Base-by-base conservation (phyloP, 2,797 vertebrate genomes). In the Calcarius lapponicus region DNA sequence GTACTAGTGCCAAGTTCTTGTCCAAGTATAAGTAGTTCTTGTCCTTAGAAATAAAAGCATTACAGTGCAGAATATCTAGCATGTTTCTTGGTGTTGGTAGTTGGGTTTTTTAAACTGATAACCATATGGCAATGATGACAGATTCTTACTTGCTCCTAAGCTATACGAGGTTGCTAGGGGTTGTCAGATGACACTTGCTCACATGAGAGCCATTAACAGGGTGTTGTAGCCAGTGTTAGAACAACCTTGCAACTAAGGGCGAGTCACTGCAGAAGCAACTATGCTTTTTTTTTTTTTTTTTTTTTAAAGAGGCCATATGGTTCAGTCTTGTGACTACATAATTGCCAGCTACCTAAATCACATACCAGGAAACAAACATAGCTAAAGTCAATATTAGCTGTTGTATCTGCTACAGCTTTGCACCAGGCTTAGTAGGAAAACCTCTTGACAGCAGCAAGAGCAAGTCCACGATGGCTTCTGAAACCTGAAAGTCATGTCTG, bases 151-250 rank as follows among this genome's bases (percentile, higher is more conserved):
- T 97, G 93, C 95, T 96, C 45, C 80, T 50, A 70, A 90, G 86
- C 75, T 92, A 3, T 97, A 96, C 88, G 64, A 82, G 97, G 97
- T 97, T 98, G 97, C 97, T 95, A 96, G 91, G 97, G 96, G 70
- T 94, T 96, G 97, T 98, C 98, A 98, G 98, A 98, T 98, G 98
- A 98, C 94, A 90, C 96, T 97, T 90, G 97, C 97, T 98, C 98
- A 98, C 97, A 97, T 98, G 98, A 98, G 95, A 96, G 80, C 97
- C 96, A 97, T 97, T 97, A 97, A 94, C 89, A 97, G 97, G 96
- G 97, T 97, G 98, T 97, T 95, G 97, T 97, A 97, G 97, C 96
- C 97, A 96, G 95, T 86, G 96, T 97, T 97, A 97, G 96, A 97
- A 92, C 98, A 98, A 97, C 97, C 97, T 97, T 97, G 97, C 96